Conservation (phyloP, 2,113 vertebrate genomes). For the Corythoichthys intestinalis region DNA sequence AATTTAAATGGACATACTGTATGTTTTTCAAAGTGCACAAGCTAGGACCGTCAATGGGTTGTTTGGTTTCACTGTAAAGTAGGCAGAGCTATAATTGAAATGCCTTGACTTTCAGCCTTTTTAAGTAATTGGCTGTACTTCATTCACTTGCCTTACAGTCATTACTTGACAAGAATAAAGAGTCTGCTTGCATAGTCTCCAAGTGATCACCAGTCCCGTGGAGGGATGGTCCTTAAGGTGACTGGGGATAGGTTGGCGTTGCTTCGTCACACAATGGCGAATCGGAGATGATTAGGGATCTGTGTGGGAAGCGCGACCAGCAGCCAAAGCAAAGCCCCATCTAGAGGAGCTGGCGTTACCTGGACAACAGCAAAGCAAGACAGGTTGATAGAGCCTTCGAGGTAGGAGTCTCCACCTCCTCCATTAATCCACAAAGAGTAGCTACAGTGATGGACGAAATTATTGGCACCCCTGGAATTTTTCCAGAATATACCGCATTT, state of each 20-base stretch:
- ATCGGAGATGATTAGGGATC: conserved; percentile 34
- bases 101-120: conserved; percentile 11
- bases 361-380: conserved; percentile 20
- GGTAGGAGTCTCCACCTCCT: background rate
- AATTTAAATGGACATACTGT: conserved; percentile 15
- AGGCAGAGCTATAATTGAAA: conserved; percentile 6
- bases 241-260: background rate
- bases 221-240: conserved; percentile 8
- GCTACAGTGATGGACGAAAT: too few relatives aligned
- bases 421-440: background rate
- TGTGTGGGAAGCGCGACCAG: conserved; percentile 16
- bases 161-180: conserved; percentile 45
- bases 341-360: conserved; percentile 52
- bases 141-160: background rate
- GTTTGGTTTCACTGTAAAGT: conserved; percentile 21
- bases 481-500: background rate
- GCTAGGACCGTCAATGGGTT: background rate
- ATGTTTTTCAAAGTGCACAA: conserved; percentile 54
- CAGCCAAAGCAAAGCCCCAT: conserved; percentile 11
- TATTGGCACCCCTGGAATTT: background rate
- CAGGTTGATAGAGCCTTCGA: conserved; percentile 3
- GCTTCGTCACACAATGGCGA: background rate
- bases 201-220: conserved; percentile 42
- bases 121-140: conserved; percentile 35
- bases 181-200: conserved; percentile 65